A percentile compares a stretch with the other conserved stretches of the same genome.
phyloP scores from a whole-genome alignment of 1,140 invertebrate species.

The Matsumurasca onukii region DNA sequence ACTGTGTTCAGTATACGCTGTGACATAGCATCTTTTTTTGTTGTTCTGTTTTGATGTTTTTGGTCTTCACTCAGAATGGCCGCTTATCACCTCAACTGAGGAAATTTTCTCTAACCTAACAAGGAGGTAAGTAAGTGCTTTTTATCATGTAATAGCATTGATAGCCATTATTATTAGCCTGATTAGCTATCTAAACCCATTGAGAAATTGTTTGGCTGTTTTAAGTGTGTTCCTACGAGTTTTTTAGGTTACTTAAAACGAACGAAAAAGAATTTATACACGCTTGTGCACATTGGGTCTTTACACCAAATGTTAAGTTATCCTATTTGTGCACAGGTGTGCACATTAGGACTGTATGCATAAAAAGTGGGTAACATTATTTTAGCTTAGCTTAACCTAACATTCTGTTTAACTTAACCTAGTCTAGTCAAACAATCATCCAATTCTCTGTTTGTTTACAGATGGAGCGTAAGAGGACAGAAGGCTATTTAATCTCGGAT shows the following conservation, averaged over 20 bases:
- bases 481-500: conserved; percentile 18
- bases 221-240: neutral
- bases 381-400: conserved; percentile 13
- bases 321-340: conserved; percentile 10
- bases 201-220: neutral
- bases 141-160: conserved; percentile 5
- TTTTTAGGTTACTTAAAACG: neutral
- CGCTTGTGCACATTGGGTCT: conserved; percentile 13
- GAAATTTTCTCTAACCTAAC: neutral
- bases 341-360: conserved; percentile 18
- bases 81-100: neutral
- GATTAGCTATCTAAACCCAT: neutral
- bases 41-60: conserved; percentile 2
- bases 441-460: conserved; percentile 1
- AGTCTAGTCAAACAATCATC: neutral
- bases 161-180: no score
- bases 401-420: conserved; percentile 17
- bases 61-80: conserved; percentile 6
- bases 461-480: neutral
- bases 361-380: conserved; percentile 10
- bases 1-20: conserved; percentile 1
- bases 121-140: neutral
- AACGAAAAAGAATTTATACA: conserved; percentile 2
- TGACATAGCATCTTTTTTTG: conserved; percentile 6
- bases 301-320: neutral